These are phyloP conservation scores for Ectemnius lituratus DNA, from an alignment of 2,888 invertebrate genomes.

Conservation along the genomic window DNA sequence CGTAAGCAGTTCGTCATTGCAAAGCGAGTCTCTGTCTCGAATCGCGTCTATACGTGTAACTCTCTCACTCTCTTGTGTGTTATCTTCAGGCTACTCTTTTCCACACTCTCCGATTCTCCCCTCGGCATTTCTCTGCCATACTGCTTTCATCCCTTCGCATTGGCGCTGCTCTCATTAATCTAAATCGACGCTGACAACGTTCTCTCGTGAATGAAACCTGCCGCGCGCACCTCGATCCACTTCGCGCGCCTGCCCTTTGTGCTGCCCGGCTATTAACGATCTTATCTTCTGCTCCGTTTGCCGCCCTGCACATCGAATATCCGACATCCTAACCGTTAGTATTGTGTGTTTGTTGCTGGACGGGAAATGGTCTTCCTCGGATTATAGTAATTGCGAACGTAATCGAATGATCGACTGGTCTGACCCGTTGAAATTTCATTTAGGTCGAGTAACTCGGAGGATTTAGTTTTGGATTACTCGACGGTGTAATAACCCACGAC, in stretches of 20 bases:
- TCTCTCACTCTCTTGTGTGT: conserved; percentile 4
- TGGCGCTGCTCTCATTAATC: conserved; percentile 55
- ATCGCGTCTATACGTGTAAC: background rate
- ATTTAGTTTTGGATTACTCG: no score
- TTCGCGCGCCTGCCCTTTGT: conserved; percentile 41
- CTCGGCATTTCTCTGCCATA: conserved; percentile 16
- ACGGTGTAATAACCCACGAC: no score
- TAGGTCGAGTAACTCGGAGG: no score
- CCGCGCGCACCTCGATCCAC: conserved; percentile 29
- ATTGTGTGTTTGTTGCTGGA: no score
- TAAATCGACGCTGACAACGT: conserved; percentile 54
- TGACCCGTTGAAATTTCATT: no score
- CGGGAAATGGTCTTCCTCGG: no score
- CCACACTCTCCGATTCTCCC: conserved; percentile 20
- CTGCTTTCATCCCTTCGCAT: conserved; percentile 23
- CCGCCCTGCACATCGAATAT: no score
- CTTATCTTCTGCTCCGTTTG: conserved; percentile 39
- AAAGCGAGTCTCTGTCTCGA: conserved; percentile 21
- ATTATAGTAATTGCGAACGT: no score
- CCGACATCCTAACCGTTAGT: no score
- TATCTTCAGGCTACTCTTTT: conserved; percentile 9
- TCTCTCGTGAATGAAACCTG: conserved; percentile 37
- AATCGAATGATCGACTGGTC: no score
- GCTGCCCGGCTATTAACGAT: conserved; percentile 42
- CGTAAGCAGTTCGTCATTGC: conserved; percentile 35